These are phyloP conservation scores for Bombus sylvicola DNA, from an alignment of 1,140 invertebrate genomes.

Conservation along the genomic window DNA sequence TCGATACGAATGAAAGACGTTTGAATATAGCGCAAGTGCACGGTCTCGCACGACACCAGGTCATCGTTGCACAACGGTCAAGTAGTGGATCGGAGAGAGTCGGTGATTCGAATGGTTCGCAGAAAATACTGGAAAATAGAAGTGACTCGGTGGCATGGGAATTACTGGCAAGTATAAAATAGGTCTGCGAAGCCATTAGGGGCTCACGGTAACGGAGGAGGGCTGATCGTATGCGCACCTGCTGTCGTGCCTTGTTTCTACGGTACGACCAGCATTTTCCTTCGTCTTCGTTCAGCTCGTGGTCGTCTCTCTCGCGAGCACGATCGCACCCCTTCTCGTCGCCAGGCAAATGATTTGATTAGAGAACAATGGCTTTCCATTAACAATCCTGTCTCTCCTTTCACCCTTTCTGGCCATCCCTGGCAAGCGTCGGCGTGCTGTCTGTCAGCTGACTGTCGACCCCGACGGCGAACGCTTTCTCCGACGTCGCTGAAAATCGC, in stretches of 20 bases:
- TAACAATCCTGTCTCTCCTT: constrained; percentile 72
- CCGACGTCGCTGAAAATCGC: constrained; percentile 21
- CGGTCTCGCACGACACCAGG: too few relatives aligned
- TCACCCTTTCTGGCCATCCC: constrained; percentile 48
- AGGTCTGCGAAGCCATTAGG: neutral
- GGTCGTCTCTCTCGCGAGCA: neutral
- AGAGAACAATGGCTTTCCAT: constrained; percentile 82
- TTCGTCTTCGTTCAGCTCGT: constrained; percentile 29
- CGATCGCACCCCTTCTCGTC: constrained; percentile 64
- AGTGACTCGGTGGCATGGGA: neutral
- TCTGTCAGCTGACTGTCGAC: constrained; percentile 76
- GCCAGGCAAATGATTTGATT: constrained; percentile 81
- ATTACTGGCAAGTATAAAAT: neutral
- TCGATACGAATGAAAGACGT: too few relatives aligned
- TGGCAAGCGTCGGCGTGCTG: constrained; percentile 46
- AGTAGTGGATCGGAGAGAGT: too few relatives aligned
- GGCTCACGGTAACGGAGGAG: neutral
- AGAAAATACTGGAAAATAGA: too few relatives aligned
- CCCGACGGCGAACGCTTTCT: constrained; percentile 33
- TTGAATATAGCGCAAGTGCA: too few relatives aligned
- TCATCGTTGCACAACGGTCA: too few relatives aligned
- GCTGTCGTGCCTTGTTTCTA: constrained; percentile 30
- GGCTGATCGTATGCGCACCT: constrained; percentile 53
- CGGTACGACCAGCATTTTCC: constrained; percentile 40
- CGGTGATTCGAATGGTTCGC: neutral